Evolutionary conservation across 2,888 invertebrate species (phyloP), one percentile per base, ranked within the genome.

Genomic region (Yponomeuta malinellus): DNA sequence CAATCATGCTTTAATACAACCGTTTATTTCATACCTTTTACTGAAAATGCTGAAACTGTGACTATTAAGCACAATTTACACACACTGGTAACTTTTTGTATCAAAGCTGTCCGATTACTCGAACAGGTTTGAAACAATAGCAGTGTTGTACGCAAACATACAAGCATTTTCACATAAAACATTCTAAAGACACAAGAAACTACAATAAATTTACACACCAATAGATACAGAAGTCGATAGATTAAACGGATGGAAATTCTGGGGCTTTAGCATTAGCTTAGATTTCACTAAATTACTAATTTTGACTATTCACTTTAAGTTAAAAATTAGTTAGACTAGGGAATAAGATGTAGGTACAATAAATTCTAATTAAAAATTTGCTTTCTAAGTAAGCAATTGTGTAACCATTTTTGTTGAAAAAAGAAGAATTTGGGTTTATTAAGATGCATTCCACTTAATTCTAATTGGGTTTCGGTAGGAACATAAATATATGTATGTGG

Each of bases 241-340:
- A 82, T 81, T 84, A 88, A 91, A 92, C 93, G 93, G 93, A 93
- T 93, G 93, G 92, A 93, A 92, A 90, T 89, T 90, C 93, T 93
- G 93, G 92, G 93, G 93, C 92, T 85, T 89, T 89, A 90, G 90
- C 89, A 84, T 86, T 78, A 82, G 29, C n/a, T n/a, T 31, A 29
- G 64, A 23, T 23, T 64, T 23, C n/a, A 64, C 64, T 64, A 64
- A 23, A 64, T 23, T 23, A 29, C 31, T 48, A 48, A 48, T 23
- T 68, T 29, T 48, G 48, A 48, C 48, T 15, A 68, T 23, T 59
- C 12, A 59, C 15, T 15, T 59, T 59, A 23, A 23, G 23, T 23
- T 59, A 59, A 15, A 59, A 15, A 59, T 59, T 15, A 15, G 15
- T 59, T 59, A 15, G 12, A 15, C 52, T 59, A 59, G 52, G 52